Conservation (phyloP, 2,888 invertebrate species). For the Herminia tarsipennalis region DNA sequence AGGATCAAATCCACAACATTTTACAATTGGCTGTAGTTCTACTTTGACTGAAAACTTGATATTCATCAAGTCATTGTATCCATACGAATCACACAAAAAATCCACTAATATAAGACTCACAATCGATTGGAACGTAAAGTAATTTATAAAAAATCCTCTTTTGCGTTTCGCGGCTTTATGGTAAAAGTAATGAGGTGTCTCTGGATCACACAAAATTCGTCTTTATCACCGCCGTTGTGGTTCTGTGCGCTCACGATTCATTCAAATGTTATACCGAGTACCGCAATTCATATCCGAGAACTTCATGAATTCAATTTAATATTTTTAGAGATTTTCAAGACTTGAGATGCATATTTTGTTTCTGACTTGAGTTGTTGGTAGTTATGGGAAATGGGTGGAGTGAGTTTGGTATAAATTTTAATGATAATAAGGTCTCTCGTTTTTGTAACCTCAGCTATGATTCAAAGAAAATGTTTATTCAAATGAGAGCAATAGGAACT, state of each 20-base stretch:
- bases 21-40: too few species aligned
- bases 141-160: conserved; percentile 73
- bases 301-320: conserved; percentile 42
- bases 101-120: conserved; percentile 17
- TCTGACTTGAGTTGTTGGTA: conserved; percentile 10
- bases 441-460: too few species aligned
- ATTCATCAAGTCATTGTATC: conserved; percentile 19
- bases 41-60: too few species aligned
- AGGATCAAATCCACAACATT: too few species aligned
- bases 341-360: conserved; percentile 19
- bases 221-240: conserved; percentile 53
- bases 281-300: conserved; percentile 40
- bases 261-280: conserved; percentile 48
- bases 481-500: too few species aligned
- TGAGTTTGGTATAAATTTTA: background rate
- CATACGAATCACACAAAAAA: conserved; percentile 39
- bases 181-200: conserved; percentile 61
- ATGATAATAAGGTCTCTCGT: too few species aligned
- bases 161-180: conserved; percentile 61
- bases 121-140: conserved; percentile 67
- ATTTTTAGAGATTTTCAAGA: conserved; percentile 26
- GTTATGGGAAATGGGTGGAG: background rate
- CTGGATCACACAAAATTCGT: conserved; percentile 59
- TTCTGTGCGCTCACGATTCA: conserved; percentile 52
- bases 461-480: too few species aligned